Conservation (phyloP, 2,888 invertebrate genomes). For the Conus canariensis region DNA sequence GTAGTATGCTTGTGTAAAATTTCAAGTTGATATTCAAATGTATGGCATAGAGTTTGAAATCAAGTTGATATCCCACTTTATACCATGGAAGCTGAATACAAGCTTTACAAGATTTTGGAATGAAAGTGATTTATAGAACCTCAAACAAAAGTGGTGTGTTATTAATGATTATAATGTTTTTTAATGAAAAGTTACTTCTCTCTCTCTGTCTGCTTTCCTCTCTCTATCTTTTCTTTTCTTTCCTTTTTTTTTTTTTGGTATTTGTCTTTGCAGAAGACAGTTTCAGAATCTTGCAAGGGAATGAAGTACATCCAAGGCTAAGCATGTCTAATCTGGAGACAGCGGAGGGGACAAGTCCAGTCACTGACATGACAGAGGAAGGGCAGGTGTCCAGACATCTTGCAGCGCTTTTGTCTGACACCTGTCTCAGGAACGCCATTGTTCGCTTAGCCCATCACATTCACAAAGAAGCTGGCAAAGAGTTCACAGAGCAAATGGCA, state of each 20-base stretch:
- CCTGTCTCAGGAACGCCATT: background rate
- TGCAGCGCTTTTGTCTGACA: background rate
- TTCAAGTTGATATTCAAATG: no score
- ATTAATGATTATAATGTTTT: no score
- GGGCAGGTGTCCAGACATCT: background rate
- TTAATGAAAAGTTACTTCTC: no score
- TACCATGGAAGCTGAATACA: no score
- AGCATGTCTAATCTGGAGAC: background rate
- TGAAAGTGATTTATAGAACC: no score
- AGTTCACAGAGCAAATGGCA: background rate
- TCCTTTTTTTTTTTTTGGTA: background rate
- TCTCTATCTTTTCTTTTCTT: background rate
- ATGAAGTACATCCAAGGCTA: background rate
- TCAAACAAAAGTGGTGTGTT: no score
- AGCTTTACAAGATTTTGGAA: no score
- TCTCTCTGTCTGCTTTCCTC: background rate
- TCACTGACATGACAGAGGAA: background rate
- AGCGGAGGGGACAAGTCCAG: background rate
- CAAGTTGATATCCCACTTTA: no score
- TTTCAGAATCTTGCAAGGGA: background rate
- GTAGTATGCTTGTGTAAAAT: no score
- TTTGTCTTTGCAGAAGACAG: background rate
- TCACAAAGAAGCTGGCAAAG: background rate
- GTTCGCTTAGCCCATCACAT: slow-evolving; percentile 4
- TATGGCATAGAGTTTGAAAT: no score